phyloP scores from a whole-genome alignment of 2,113 vertebrate genomes.

The Trochalopteron elliotii region DNA sequence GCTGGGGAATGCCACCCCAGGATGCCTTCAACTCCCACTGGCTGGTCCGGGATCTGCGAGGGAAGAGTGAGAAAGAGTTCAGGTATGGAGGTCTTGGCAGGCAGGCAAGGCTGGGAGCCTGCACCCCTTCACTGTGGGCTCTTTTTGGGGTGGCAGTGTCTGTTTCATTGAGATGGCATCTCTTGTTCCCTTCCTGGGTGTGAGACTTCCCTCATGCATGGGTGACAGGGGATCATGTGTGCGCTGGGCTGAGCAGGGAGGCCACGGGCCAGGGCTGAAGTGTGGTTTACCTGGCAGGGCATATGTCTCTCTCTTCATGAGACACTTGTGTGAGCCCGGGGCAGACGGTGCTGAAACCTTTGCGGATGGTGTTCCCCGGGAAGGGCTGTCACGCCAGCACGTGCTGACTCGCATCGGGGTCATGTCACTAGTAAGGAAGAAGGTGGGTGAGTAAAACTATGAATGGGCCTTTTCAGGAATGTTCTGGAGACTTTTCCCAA shows the following conservation, averaged over 20 bases:
- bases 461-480: not conserved
- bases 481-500: not conserved
- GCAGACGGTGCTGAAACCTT: conserved; percentile 95
- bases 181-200: not conserved
- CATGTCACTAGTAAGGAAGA: conserved; percentile 98
- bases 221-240: accelerated
- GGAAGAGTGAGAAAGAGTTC: conserved; percentile 97
- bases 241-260: not conserved
- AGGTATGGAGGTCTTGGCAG: conserved; percentile 66
- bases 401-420: conserved; percentile 97
- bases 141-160: not conserved
- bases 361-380: conserved; percentile 92
- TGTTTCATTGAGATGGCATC: not conserved
- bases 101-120: not conserved
- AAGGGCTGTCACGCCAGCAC: conserved; percentile 94
- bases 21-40: conserved; percentile 98
- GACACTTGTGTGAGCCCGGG: conserved; percentile 94
- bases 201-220: accelerated
- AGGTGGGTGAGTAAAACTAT: conserved; percentile 79
- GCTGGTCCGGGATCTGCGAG: conserved; percentile 93
- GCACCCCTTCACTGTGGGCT: accelerated
- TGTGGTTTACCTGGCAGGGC: conserved; percentile 76
- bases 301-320: conserved; percentile 97
- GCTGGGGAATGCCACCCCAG: conserved; percentile 98
- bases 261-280: accelerated